These are phyloP conservation scores for Pollimyrus isidori DNA, from an alignment of 2,113 vertebrate species.

Conservation along the genomic window DNA sequence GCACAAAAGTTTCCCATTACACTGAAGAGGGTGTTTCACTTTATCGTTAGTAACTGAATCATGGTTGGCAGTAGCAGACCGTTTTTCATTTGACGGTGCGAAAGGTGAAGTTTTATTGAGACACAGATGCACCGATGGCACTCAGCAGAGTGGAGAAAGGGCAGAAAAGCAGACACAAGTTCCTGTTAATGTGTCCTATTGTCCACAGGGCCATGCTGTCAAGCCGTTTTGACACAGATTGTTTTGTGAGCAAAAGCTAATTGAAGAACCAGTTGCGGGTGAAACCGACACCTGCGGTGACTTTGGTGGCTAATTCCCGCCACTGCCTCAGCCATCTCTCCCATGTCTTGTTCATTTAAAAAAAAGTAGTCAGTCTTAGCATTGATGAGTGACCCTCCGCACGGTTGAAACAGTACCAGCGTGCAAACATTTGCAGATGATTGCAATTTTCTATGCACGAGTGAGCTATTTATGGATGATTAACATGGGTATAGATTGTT, in stretches of 20 bases:
- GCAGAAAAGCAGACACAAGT: background rate
- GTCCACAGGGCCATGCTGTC: background rate
- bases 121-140: background rate
- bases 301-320: background rate
- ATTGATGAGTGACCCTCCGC: background rate
- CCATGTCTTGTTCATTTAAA: background rate
- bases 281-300: background rate
- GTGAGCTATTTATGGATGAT: background rate
- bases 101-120: background rate
- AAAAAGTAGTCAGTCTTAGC: background rate
- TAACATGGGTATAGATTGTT: background rate
- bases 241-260: background rate
- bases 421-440: background rate
- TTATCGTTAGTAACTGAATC: background rate
- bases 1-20: background rate
- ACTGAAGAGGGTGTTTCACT: background rate
- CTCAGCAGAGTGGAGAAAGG: background rate
- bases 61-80: background rate
- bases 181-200: background rate
- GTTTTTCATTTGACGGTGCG: background rate
- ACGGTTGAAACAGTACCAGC: background rate
- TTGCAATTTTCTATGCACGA: background rate
- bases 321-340: background rate
- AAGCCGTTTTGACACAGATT: background rate
- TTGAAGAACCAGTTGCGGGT: background rate